Evolutionary conservation across 2,888 invertebrate species (phyloP), one percentile per base, ranked within the genome.

Genomic region (Entomobrya proxima): DNA sequence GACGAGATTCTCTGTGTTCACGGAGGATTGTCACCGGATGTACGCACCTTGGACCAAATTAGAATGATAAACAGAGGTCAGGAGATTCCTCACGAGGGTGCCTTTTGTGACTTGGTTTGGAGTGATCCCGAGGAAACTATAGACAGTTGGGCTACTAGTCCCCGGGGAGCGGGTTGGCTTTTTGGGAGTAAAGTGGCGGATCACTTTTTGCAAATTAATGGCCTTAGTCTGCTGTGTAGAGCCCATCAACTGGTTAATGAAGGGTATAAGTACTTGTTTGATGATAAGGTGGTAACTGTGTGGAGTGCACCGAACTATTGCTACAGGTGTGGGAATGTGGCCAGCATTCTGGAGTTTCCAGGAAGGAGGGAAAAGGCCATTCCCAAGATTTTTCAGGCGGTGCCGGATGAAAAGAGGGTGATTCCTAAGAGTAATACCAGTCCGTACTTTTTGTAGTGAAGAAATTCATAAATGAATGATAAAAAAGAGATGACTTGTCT

Each of bases 261-360:
- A 95, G 98, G 98, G 88, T 97, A 95, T 93, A 98, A 98, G 93
- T 99, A 98, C 92, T 98, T 99, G 97, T 99, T 99, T 92, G 96
- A 98, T 91, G 96, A 98, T 91, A 96, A 97, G 92, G 93, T 99
- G 90, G 98, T 99, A 44, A 99, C 99, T 0, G 98, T 99, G 1
- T 99, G 99, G 98, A 98, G 99, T 18, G 99, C 99, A 5, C 99
- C 99, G 4, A 99, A 99, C 93, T 99, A 99, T 92, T 99, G 99
- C 93, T 99, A 99, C 92, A 95, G 99, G 32, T 99, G 99, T 92
- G 99, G 99, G 67, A 99, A 99, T 92, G 95, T 98, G 80, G 99
- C 99, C 4, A 98, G 99, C 75, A 98, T 99, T 91, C 93, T 99
- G 91, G 96, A 96, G 92, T 97, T 99, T 92, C 94, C 94, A 7